phyloP scores from a whole-genome alignment of 2,888 invertebrate species.

The Electrophaes corylata region DNA sequence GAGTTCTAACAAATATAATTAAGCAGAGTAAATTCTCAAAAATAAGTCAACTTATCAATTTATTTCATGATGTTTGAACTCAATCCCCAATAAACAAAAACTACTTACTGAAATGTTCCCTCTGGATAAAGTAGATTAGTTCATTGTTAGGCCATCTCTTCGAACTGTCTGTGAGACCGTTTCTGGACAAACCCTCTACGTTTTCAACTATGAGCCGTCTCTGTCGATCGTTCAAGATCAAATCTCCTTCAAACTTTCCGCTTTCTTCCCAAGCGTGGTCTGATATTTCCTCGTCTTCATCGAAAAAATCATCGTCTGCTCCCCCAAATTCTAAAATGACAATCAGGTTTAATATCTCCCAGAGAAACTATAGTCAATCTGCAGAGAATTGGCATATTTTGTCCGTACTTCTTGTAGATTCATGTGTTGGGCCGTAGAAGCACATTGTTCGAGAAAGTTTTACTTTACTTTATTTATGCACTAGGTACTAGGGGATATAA shows the following conservation, averaged over 20 bases:
- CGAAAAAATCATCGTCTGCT: constrained; percentile 55
- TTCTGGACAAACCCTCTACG: constrained; percentile 74
- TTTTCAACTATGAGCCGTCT: constrained; percentile 71
- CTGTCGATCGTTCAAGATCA: constrained; percentile 76
- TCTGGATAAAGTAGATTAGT: constrained; percentile 74
- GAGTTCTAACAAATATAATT: too few species aligned
- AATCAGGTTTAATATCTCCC: not conserved
- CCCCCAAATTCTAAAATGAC: constrained; percentile 56
- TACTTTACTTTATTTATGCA: not conserved
- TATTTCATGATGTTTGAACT: too few species aligned
- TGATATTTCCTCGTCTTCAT: constrained; percentile 63
- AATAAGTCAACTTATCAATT: too few species aligned
- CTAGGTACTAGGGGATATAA: too few species aligned
- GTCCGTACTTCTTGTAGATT: too few species aligned
- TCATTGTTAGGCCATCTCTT: constrained; percentile 79
- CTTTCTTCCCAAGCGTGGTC: constrained; percentile 81
- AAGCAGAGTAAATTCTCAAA: too few species aligned
- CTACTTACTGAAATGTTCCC: constrained; percentile 76
- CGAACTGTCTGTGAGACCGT: constrained; percentile 72
- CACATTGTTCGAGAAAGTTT: not conserved
- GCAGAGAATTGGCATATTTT: not conserved
- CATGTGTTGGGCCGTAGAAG: too few species aligned
- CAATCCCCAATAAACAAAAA: too few species aligned
- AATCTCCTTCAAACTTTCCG: constrained; percentile 82
- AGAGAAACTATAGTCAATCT: not conserved